These are phyloP conservation scores for Pluvialis apricaria DNA, from an alignment of 2,113 vertebrate species.

Conservation along the genomic window DNA sequence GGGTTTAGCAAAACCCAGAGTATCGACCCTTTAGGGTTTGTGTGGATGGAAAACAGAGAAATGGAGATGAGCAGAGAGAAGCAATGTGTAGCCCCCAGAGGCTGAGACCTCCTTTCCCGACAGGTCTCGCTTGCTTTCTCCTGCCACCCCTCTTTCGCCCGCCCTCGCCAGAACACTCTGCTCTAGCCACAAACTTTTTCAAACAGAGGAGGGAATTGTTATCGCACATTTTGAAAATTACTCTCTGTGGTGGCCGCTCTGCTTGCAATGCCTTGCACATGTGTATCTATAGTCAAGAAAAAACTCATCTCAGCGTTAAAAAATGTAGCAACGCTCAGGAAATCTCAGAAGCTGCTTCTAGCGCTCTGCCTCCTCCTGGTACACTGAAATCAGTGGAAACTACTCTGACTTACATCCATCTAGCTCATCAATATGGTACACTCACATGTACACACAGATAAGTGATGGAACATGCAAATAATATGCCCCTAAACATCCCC, in stretches of 20 bases:
- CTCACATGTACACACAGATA: background rate
- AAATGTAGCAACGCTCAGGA: background rate
- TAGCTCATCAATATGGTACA: background rate
- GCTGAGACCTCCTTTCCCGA: background rate
- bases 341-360: background rate
- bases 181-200: background rate
- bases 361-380: background rate
- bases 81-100: rapidly evolving
- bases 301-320: background rate
- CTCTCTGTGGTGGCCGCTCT: rapidly evolving
- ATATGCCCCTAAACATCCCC: background rate
- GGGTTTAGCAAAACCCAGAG: background rate
- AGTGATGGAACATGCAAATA: background rate
- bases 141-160: background rate
- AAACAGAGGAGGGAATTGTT: background rate
- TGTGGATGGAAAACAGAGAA: background rate
- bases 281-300: background rate
- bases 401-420: background rate
- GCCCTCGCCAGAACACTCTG: background rate
- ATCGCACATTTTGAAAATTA: background rate
- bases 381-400: background rate
- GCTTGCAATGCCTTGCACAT: background rate
- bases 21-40: background rate
- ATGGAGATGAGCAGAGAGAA: background rate
- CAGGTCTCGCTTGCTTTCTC: background rate